Base-by-base conservation (phyloP, 2,113 vertebrate species). In the Psittacus erithacus region DNA sequence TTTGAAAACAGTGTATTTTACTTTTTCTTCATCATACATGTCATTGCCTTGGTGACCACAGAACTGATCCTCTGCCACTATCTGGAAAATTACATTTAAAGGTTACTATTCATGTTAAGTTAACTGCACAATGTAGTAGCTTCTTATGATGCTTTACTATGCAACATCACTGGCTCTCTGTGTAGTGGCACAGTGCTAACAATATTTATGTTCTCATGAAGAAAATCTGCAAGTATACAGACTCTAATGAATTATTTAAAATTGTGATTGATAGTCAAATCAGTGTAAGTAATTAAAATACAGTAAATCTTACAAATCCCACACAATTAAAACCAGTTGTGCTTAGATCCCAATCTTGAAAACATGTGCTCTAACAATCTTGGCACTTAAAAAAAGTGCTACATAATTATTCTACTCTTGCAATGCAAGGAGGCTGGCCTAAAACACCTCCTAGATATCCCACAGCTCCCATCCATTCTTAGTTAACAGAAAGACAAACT, bases 11-110 rank as follows among this genome's bases (percentile, higher is more conserved):
- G 99, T 99, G 97, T 99, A 99, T 93, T 99, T 99, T 84, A 99
- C 99, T 97, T 99, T 99, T 96, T 99, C 99, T 96, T 99, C 99
- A 52, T 99, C 99, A 6, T 99, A 99, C 99, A 99, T 99, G 97
- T 99, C 99, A 29, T 99, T 99, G 94, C 99, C 99, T 98, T 99
- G 99, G 96, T 99, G 99, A 86, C 99, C 99, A 91, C 99, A 99
- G 96, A 99, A 99, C 98, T 99, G 99, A 98, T 99, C 99, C 98
- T 99, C 99, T 57, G 99, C 99, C 68, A 99, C 99, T 92, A 99
- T 99, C 99, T 99, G 97, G 78, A 97, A 95, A 92, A 46, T 43
- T 1, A 77, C 41, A 83, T 20, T 46, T 39, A n/a, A 52, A 82
- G 62, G 82, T 97, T 91, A 90, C 67, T 77, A 80, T 38, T 69